Percentiles rank a stretch among this genome's conserved stretches.
Evolutionary conservation across 2,113 vertebrate genomes (phyloP).

Genomic region (Misgurnus anguillicaudatus): DNA sequence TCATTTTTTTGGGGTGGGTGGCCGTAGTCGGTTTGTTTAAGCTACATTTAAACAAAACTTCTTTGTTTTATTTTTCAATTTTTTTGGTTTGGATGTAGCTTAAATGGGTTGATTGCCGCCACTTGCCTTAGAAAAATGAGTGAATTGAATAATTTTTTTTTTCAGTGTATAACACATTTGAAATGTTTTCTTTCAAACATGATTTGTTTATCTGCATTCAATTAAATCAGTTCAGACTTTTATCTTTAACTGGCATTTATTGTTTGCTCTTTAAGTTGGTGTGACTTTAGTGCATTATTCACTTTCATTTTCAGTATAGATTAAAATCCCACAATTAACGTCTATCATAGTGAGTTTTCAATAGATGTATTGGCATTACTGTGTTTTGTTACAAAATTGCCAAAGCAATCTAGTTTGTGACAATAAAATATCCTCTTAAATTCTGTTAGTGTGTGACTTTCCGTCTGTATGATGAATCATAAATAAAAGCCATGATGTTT

Average conservation of each 20-base stretch:
- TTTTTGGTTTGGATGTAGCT: no score
- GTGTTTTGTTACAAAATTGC: background rate
- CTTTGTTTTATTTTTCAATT: no score
- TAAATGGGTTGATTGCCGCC: no score
- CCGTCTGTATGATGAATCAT: no score
- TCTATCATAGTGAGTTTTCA: background rate
- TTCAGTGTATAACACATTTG: background rate
- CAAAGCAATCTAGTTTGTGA: constrained; percentile 17
- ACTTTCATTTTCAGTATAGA: background rate
- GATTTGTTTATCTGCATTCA: constrained; percentile 14
- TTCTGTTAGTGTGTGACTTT: no score
- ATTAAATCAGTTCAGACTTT: background rate
- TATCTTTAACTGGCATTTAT: background rate
- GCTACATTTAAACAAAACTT: no score
- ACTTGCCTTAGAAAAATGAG: background rate
- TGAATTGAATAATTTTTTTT: no score
- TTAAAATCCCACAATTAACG: background rate
- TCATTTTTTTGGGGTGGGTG: no score
- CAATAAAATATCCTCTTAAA: background rate
- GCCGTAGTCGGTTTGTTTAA: no score
- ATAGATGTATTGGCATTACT: background rate
- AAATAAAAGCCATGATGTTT: no score
- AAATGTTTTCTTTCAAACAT: background rate
- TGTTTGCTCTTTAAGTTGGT: background rate
- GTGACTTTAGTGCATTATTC: background rate